A percentile compares a stretch with the other conserved stretches of the same genome.
These are phyloP conservation scores for Atta colombica DNA, from an alignment of 1,140 invertebrate genomes.

Conservation along the genomic window DNA sequence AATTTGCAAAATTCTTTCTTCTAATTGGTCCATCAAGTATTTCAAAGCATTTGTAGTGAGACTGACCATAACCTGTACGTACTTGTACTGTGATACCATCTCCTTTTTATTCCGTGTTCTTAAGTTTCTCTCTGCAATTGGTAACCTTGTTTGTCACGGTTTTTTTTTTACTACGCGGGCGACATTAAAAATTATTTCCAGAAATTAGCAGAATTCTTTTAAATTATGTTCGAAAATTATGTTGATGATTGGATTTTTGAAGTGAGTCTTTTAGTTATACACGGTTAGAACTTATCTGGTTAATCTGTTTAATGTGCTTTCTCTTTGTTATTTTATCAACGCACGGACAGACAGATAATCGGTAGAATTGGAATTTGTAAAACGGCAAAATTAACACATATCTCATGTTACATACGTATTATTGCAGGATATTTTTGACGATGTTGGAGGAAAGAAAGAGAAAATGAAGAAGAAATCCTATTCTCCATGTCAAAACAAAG, in stretches of 20 bases:
- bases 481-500: constrained; percentile 25
- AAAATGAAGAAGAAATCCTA: constrained; percentile 32
- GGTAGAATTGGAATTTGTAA: constrained; percentile 2
- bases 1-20: too few species aligned
- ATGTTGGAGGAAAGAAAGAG: constrained; percentile 47
- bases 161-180: background rate
- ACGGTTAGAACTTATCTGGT: background rate
- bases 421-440: constrained; percentile 73
- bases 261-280: constrained; percentile 35
- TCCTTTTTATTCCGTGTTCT: too few species aligned
- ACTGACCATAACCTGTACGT: too few species aligned
- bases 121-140: too few species aligned
- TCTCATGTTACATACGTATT: background rate
- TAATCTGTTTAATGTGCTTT: constrained; percentile 8
- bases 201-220: constrained; percentile 9
- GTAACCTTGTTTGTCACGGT: too few species aligned
- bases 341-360: background rate
- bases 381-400: background rate
- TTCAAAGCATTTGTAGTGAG: too few species aligned
- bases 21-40: too few species aligned
- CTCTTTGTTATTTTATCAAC: constrained; percentile 12
- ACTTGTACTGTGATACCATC: too few species aligned
- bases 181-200: background rate
- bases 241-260: constrained; percentile 61
- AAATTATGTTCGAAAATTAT: constrained; percentile 50